These are phyloP conservation scores for Crypturellus tataupa DNA, from an alignment of 2,797 vertebrate species.

Conservation along the genomic window DNA sequence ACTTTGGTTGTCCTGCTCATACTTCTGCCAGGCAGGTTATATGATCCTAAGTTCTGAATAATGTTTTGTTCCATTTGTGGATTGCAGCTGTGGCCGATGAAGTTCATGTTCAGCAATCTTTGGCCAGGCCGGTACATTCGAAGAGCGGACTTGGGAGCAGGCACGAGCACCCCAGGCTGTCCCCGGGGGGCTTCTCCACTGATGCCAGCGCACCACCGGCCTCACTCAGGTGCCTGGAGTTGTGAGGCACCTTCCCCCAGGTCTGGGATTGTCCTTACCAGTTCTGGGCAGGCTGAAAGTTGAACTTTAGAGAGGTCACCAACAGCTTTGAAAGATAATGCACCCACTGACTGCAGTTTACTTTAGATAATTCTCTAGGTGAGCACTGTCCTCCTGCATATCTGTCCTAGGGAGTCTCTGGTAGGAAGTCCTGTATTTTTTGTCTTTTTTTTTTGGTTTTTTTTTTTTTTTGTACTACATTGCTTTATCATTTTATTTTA, in stretches of 20 bases:
- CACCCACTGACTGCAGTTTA: background rate
- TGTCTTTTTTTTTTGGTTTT: background rate
- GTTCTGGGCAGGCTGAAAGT: background rate
- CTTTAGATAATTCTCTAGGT: background rate
- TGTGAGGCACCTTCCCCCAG: accelerated
- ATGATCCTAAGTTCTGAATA: background rate
- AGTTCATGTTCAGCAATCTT: background rate
- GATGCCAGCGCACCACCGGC: background rate
- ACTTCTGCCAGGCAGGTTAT: background rate
- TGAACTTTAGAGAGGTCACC: background rate
- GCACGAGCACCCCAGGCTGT: background rate
- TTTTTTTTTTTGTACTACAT: background rate
- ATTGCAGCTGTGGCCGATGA: background rate
- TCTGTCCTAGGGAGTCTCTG: background rate
- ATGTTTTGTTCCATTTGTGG: background rate
- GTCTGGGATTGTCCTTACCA: background rate
- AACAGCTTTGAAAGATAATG: background rate
- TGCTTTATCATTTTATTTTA: background rate
- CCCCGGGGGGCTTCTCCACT: background rate
- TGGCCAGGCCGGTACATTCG: background rate
- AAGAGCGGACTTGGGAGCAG: background rate
- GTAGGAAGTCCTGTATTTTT: background rate
- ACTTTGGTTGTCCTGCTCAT: background rate
- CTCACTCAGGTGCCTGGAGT: background rate
- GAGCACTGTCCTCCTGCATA: background rate